Evolutionary conservation across 2,888 invertebrate genomes (phyloP).

Genomic region (Monoplex corrugatus): DNA sequence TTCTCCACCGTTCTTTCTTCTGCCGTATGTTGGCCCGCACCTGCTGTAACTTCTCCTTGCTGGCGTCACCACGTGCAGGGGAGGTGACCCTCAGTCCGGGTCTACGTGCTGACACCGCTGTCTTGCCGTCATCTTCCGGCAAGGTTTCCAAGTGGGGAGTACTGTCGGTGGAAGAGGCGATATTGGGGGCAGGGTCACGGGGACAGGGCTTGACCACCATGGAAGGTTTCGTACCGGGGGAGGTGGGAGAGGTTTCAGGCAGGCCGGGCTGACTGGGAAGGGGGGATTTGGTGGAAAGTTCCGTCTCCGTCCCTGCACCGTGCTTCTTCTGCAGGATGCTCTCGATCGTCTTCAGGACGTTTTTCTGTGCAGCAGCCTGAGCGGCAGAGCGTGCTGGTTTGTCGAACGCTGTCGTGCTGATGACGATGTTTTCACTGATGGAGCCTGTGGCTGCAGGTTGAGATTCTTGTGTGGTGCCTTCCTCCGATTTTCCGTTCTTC

Average conservation of each 20-base stretch:
- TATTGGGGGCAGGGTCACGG: neutral
- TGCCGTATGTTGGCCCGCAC: constrained; percentile 56
- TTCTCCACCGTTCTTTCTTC: constrained; percentile 61
- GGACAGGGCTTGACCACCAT: constrained; percentile 35
- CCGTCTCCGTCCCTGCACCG: neutral
- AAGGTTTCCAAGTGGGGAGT: constrained; percentile 25
- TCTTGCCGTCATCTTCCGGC: constrained; percentile 9
- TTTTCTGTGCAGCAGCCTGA: constrained; percentile 18
- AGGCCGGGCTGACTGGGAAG: neutral
- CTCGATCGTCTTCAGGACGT: constrained; percentile 35
- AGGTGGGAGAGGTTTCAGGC: neutral
- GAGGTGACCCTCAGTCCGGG: constrained; percentile 37
- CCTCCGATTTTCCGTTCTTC: constrained; percentile 35
- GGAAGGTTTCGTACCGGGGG: constrained; percentile 26
- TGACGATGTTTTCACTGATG: neutral
- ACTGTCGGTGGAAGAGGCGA: neutral
- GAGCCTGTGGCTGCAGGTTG: neutral
- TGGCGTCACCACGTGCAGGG: constrained; percentile 10
- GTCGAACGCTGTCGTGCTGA: neutral
- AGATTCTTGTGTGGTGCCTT: neutral
- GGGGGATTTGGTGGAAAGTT: neutral
- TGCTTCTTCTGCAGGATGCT: constrained; percentile 32
- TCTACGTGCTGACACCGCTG: neutral
- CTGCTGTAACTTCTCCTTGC: constrained; percentile 47
- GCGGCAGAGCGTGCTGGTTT: neutral